Base-by-base conservation (phyloP, 2,113 vertebrate genomes). In the Grallaria varia region DNA sequence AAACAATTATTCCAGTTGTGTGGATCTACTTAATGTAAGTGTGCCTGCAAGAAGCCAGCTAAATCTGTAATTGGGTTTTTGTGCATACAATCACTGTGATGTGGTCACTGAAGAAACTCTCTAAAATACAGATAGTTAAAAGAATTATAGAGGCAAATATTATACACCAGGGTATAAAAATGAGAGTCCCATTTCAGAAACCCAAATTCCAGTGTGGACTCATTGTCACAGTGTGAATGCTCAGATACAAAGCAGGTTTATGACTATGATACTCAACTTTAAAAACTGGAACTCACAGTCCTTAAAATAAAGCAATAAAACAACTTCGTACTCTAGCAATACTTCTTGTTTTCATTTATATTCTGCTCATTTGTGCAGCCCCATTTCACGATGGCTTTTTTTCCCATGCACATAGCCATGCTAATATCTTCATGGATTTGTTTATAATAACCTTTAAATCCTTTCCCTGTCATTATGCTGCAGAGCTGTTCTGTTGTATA, bases 381-480 rank as follows among this genome's bases (percentile, higher is more conserved):
- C 81, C 59, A 60, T 95, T 96, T 96, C 86, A 83, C 21, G 56
- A 74, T 73, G 68, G 14, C 18, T 91, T 90, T 93, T 79, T 22
- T 75, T 74, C 45, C 39, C 52, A 67, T 30, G 64, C 45, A 69
- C 71, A 93, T 1, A 81, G 56, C 63, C 56, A 86, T 73, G 49
- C n/a, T 94, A 94, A 83, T 93, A 91, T 93, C 71, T 83, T 91
- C 91, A 95, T 91, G 86, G 80, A 91, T 97, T 93, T 96, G 64
- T 80, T 88, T 91, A 74, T 93, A 96, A 94, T 68, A 93, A 94
- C 71, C 79, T 94, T 95, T 95, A 89, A 96, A 96, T 96, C 72
- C 67, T 85, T 87, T 69, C 76, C 53, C 64, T 96, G 90, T 63
- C 90, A 93, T 93, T 96, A 85, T 35, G 30, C 68, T 64, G 79